Base-by-base conservation (phyloP, 2,113 vertebrate species). In the Ceyx margarethae region DNA sequence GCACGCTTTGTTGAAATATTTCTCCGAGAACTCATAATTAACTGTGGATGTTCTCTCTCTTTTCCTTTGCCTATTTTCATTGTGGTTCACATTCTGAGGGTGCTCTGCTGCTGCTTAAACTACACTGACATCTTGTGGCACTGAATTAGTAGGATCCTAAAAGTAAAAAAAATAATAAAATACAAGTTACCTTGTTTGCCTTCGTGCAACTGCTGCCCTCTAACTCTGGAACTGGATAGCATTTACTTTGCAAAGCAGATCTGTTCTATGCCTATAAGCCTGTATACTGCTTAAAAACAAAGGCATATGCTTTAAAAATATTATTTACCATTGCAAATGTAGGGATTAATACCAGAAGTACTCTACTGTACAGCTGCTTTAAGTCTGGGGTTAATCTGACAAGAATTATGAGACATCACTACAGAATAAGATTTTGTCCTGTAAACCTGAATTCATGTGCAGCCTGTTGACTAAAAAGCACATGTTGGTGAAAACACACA, bases 111-210 rank as follows among this genome's bases (percentile, higher is more conserved):
- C 97, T 96, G 80, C 97, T 98, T 97, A 97, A 97, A 97, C 97
- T 97, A 80, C 95, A 97, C 95, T 98, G 98, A 98, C 98, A 98
- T 94, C 98, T 98, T 97, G 97, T 98, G 98, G 98, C 46, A 76
- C 48, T 60, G 42, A 92, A 66, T 95, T 80, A 93, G 88, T 87
- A 85, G 51, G 67, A 28, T 65, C 37, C n/a, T 22, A 87, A 71
- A 60, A 82, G 15, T 28, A 46, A 93, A 53, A 37, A 37, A 37
- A 37, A 37, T 69, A 15, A 11, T 51, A 37, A 85, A 77, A 68
- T 18, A 35, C 0, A 4, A n/a, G 13, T 74, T 86, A 23, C 12
- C 42, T 31, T 33, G 3, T 57, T 89, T 81, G 10, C 20, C 17
- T 75, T 66, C 23, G 5, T 46, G 17, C 11, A 78, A 54, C 5